phyloP scores from a whole-genome alignment of 2,797 vertebrate genomes.

The Avahi laniger region DNA sequence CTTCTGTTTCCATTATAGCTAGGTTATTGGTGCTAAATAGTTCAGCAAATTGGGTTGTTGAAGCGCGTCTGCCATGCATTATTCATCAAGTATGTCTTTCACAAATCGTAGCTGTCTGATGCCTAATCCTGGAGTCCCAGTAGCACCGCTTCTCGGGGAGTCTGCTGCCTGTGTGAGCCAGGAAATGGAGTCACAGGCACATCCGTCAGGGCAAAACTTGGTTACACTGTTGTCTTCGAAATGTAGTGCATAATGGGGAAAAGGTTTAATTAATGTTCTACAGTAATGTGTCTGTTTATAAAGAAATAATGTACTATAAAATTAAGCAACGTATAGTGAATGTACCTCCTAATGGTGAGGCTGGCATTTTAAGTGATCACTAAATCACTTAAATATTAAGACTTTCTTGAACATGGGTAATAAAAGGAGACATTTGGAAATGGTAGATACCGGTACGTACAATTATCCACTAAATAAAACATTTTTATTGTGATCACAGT shows the following conservation, averaged over 20 bases:
- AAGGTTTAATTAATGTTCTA: slow-evolving; percentile 85
- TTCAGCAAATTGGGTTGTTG: slow-evolving; percentile 80
- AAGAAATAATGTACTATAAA: slow-evolving; percentile 88
- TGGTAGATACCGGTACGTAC: slow-evolving; percentile 74
- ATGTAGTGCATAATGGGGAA: slow-evolving; percentile 79
- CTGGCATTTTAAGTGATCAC: slow-evolving; percentile 85
- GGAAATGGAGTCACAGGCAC: slow-evolving; percentile 48
- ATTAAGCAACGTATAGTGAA: slow-evolving; percentile 83
- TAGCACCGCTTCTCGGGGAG: slow-evolving; percentile 47
- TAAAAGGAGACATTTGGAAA: slow-evolving; percentile 85
- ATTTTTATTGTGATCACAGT: slow-evolving; percentile 84
- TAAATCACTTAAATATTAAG: slow-evolving; percentile 88
- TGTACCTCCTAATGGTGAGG: slow-evolving; percentile 84
- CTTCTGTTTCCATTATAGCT: slow-evolving; percentile 79
- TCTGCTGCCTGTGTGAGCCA: slow-evolving; percentile 70
- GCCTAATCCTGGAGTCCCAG: slow-evolving; percentile 26
- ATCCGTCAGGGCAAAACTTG: slow-evolving; percentile 74
- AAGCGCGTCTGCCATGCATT: slow-evolving; percentile 78
- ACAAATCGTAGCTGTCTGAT: slow-evolving; percentile 76
- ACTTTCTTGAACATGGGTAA: slow-evolving; percentile 85
- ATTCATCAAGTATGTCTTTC: slow-evolving; percentile 76
- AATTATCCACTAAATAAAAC: slow-evolving; percentile 86
- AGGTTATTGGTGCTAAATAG: slow-evolving; percentile 82
- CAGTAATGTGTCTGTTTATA: slow-evolving; percentile 86
- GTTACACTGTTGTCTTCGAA: slow-evolving; percentile 77